These are phyloP conservation scores for Globia sparganii DNA, from an alignment of 2,888 invertebrate genomes.

Conservation along the genomic window DNA sequence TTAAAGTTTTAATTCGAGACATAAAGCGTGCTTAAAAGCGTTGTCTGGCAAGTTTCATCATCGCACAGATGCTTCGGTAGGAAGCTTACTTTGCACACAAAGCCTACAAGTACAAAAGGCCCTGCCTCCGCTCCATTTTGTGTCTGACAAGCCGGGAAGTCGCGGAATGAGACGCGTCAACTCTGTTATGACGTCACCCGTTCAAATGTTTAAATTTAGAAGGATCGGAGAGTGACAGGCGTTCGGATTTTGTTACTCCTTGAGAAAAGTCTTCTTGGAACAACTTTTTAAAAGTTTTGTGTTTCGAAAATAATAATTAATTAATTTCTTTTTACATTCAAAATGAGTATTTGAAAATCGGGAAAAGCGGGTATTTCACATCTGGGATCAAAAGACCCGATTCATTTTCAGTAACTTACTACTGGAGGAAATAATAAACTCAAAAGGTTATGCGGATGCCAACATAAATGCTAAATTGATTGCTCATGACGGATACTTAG, in stretches of 20 bases:
- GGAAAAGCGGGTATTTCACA: not conserved
- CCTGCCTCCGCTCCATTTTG: slow-evolving; percentile 88
- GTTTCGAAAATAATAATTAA: slow-evolving; percentile 16
- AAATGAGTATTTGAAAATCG: not conserved
- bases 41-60: slow-evolving; percentile 90
- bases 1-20: slow-evolving; percentile 90
- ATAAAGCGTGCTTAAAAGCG: slow-evolving; percentile 89
- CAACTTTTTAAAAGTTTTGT: slow-evolving; percentile 33
- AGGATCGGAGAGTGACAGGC: slow-evolving; percentile 61
- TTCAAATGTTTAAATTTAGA: slow-evolving; percentile 76
- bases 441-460: slow-evolving; percentile 11
- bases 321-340: not conserved
- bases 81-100: slow-evolving; percentile 90
- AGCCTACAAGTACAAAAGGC: slow-evolving; percentile 89
- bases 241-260: slow-evolving; percentile 48
- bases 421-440: slow-evolving; percentile 12
- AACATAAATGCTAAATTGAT: slow-evolving; percentile 48
- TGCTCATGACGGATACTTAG: slow-evolving; percentile 43
- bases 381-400: not conserved
- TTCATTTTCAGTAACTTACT: not conserved
- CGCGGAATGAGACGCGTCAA: slow-evolving; percentile 86
- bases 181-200: slow-evolving; percentile 79
- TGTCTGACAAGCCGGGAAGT: slow-evolving; percentile 87
- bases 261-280: slow-evolving; percentile 21
- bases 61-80: slow-evolving; percentile 88